phyloP scores from a whole-genome alignment of 2,113 vertebrate species.

The Clarias macrocephalus region DNA sequence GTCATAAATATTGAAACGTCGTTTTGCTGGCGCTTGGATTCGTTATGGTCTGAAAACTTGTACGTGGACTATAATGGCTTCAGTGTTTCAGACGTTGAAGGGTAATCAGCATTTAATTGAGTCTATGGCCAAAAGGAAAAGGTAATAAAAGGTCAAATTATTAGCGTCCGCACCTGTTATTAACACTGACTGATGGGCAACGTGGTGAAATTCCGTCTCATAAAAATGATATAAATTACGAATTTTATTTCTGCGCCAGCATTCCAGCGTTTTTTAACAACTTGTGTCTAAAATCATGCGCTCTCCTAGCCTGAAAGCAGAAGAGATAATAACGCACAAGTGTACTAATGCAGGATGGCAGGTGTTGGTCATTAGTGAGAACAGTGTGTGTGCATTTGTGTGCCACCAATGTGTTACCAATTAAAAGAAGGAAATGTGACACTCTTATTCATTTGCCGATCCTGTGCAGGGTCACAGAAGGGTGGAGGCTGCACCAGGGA shows the following conservation, averaged over 20 bases:
- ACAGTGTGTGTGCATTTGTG: not conserved
- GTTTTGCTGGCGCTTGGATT: not conserved
- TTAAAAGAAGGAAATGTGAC: not conserved
- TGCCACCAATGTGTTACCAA: not conserved
- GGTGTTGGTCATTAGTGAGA: not conserved
- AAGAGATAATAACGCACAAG: not conserved
- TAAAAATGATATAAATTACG: not conserved
- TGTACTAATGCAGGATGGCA: not conserved
- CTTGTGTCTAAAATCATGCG: not conserved
- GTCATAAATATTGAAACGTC: not conserved
- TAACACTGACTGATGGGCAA: not conserved
- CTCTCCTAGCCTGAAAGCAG: not conserved
- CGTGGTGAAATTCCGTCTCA: not conserved
- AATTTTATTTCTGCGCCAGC: not conserved
- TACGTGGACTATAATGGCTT: not conserved
- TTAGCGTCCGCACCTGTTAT: slow-evolving; percentile 12
- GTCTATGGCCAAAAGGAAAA: slow-evolving; percentile 17
- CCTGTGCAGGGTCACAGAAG: no score
- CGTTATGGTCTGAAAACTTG: not conserved
- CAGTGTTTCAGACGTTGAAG: slow-evolving; percentile 22
- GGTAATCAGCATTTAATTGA: slow-evolving; percentile 24
- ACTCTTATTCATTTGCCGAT: not conserved
- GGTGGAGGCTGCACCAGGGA: no score
- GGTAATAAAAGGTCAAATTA: slow-evolving; percentile 10
- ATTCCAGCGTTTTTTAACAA: not conserved